Conservation (phyloP, 2,797 vertebrate species). For the Diplodus puntazzo region DNA sequence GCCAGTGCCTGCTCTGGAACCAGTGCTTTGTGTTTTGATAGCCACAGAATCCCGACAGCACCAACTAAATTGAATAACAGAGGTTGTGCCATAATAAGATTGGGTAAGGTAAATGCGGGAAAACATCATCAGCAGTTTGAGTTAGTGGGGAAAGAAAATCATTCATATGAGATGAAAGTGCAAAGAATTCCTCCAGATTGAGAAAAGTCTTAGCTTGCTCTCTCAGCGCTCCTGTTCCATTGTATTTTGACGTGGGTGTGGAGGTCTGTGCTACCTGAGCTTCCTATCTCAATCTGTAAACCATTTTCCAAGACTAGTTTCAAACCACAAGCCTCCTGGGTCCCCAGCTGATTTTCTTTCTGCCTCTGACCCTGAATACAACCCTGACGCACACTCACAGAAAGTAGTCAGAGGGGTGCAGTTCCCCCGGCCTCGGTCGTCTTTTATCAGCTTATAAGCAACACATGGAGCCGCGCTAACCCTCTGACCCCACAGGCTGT, state of each 20-base stretch:
- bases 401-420: conserved; percentile 37
- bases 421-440: conserved; percentile 30
- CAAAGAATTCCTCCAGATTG: conserved; percentile 7
- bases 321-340: conserved; percentile 63
- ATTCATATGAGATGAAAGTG: neutral
- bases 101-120: neutral
- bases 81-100: neutral
- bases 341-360: conserved; percentile 60
- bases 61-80: neutral
- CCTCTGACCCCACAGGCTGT: conserved; percentile 53
- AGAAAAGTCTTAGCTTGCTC: conserved; percentile 33
- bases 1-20: too few species aligned
- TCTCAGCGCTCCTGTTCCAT: conserved; percentile 3
- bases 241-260: conserved; percentile 44
- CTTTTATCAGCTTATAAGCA: conserved; percentile 67
- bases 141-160: neutral
- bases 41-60: neutral
- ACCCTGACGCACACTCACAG: conserved; percentile 48
- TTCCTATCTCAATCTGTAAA: conserved; percentile 69
- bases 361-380: conserved; percentile 61
- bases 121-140: neutral
- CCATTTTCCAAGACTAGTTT: conserved; percentile 67
- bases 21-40: too few species aligned
- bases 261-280: conserved; percentile 57
- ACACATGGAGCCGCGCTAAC: conserved; percentile 57